Evolutionary conservation across 2,113 vertebrate species (phyloP).

Genomic region (Spermophilus dauricus): DNA sequence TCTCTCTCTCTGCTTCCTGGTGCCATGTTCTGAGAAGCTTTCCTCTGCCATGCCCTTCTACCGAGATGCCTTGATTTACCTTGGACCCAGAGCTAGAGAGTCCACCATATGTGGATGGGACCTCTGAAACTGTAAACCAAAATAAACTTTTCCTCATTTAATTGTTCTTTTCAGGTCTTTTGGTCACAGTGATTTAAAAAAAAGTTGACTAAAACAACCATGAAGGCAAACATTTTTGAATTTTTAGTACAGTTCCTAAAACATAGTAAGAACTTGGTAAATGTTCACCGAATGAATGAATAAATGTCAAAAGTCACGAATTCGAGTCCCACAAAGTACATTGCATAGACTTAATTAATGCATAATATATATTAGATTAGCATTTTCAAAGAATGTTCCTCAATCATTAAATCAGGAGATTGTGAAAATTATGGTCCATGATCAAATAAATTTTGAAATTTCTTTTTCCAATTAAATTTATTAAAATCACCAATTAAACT

Average conservation of each 20-base stretch:
- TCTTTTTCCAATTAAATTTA: not conserved
- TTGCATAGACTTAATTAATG: not conserved
- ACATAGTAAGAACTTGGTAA: not conserved
- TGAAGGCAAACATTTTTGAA: not conserved
- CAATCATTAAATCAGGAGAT: not conserved
- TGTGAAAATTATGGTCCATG: not conserved
- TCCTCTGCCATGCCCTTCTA: too few relatives aligned
- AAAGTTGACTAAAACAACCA: not conserved
- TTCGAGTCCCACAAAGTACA: not conserved
- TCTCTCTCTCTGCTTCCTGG: too few relatives aligned
- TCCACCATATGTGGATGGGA: too few relatives aligned
- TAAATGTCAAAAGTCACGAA: not conserved
- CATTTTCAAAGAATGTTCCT: not conserved
- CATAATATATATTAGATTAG: not conserved
- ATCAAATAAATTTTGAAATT: constrained; percentile 15
- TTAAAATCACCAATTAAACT: not conserved
- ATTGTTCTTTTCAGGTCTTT: too few relatives aligned
- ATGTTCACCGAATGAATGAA: not conserved
- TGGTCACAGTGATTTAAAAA: too few relatives aligned
- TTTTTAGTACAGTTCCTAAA: not conserved
- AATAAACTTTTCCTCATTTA: too few relatives aligned
- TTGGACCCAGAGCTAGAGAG: too few relatives aligned
- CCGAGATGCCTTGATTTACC: too few relatives aligned
- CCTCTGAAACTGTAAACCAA: too few relatives aligned
- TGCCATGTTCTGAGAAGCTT: too few relatives aligned